A percentile compares a stretch with the other conserved stretches of the same genome.
Conservation (phyloP, 1,140 invertebrate genomes). For the Epicauta chinensis region DNA sequence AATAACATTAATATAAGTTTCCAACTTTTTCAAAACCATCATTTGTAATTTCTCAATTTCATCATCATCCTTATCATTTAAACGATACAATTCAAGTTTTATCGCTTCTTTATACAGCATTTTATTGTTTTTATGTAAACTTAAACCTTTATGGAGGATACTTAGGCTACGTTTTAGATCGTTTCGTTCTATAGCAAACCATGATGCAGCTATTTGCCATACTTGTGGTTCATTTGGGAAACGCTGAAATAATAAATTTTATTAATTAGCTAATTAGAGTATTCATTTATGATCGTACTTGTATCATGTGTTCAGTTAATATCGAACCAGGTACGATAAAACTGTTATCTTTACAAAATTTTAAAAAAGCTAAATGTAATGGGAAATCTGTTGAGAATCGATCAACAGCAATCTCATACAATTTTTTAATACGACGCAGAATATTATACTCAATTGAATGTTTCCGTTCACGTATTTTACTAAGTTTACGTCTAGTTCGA, state of each 20-base stretch:
- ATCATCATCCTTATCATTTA: neutral
- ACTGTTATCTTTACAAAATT: slow-evolving; percentile 28
- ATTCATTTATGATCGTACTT: slow-evolving; percentile 17
- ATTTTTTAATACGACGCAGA: slow-evolving; percentile 24
- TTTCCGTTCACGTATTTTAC: slow-evolving; percentile 22
- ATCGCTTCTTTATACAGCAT: slow-evolving; percentile 19
- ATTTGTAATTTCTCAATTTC: neutral
- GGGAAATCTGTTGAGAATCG: slow-evolving; percentile 26
- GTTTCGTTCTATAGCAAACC: slow-evolving; percentile 16
- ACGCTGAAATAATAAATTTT: slow-evolving; percentile 9
- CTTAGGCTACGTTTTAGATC: slow-evolving; percentile 13
- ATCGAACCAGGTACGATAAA: slow-evolving; percentile 18
- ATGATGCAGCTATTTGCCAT: slow-evolving; percentile 22
- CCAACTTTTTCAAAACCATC: slow-evolving; percentile 4
- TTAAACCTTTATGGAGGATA: slow-evolving; percentile 14
- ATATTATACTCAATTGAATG: slow-evolving; percentile 28
- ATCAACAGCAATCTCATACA: slow-evolving; percentile 28
- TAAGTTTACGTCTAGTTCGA: slow-evolving; percentile 20
- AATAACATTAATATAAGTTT: slow-evolving; percentile 11
- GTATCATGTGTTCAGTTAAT: slow-evolving; percentile 27
- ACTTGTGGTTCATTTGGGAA: slow-evolving; percentile 20
- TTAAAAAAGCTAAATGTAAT: slow-evolving; percentile 25
- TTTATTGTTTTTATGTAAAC: slow-evolving; percentile 19
- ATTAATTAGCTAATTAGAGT: neutral
- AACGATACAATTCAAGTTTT: slow-evolving; percentile 13